Conservation (phyloP, 2,797 vertebrate species). For the Rhabdomys pumilio region DNA sequence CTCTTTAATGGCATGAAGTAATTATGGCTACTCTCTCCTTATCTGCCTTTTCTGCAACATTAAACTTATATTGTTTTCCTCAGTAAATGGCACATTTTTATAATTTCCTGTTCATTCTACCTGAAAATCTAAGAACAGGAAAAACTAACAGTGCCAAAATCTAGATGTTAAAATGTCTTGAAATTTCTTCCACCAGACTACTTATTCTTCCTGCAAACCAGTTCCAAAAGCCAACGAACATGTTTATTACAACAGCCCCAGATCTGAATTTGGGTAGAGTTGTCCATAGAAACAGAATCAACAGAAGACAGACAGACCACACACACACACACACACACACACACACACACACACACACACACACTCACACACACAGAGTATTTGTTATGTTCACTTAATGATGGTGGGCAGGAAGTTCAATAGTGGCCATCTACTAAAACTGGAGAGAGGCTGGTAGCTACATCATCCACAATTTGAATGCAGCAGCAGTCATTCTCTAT, state of each 20-base stretch:
- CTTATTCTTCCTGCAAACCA: not conserved
- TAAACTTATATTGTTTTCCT: not conserved
- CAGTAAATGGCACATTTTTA: not conserved
- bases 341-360: not conserved
- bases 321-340: not conserved
- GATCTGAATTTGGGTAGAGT: not conserved
- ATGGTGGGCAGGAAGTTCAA: not conserved
- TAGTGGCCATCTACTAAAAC: not conserved
- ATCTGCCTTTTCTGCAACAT: not conserved
- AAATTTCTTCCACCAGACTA: not conserved
- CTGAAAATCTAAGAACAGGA: not conserved
- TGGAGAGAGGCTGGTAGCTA: not conserved
- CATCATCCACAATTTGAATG: not conserved
- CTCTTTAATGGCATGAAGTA: not conserved
- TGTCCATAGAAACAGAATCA: not conserved
- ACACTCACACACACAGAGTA: not conserved
- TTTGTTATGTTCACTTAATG: not conserved
- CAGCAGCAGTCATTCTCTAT: no score
- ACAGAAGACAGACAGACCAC: not conserved
- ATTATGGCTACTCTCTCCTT: not conserved
- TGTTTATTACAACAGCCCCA: not conserved
- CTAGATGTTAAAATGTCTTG: not conserved
- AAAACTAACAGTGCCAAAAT: not conserved
- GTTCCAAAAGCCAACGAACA: not conserved
- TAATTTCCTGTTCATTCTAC: not conserved